Evolutionary conservation across 2,113 vertebrate species (phyloP), one percentile per base, ranked within the genome.

Genomic region (Fulica atra): DNA sequence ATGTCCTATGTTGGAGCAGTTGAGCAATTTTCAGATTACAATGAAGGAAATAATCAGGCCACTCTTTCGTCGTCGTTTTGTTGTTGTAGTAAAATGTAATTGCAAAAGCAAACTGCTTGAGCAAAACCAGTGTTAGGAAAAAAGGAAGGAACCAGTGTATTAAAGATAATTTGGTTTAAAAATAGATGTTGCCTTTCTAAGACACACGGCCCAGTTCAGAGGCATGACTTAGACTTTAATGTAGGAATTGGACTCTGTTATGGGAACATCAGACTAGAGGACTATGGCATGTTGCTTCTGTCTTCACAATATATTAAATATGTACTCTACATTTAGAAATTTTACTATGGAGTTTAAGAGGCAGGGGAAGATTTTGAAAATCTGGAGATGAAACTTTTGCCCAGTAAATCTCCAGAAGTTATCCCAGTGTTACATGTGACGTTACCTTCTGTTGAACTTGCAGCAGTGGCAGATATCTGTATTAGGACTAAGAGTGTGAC

Each of bases 121-220:
- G 92, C 59, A 89, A 86, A 96, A 82, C n/a, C 66, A 87, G 78
- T 80, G 35, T 96, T 89, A 76, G 81, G 93, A 63, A 81, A 87
- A 89, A 95, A 96, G 91, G 95, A 97, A 96, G 89, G 91, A 95
- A 86, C 36, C 53, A 42, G 90, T 85, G 68, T 76, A 92, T 95
- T 95, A 97, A 89, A 91, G 81, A 71, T 89, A 93, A 95, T 95
- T 92, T 87, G 29, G 5, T 79, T 92, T 66, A 80, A 91, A 95
- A 92, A 78, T 89, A 91, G 81, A 31, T 9, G 16, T 64, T 86
- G 72, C 35, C 51, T 88, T 82, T 94, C 36, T 78, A 48, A 86
- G 46, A 86, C 82, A 64, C 13, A 60, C 36, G 44, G 33, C 71
- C 44, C 33, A 21, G 31, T 86, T 89, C 86, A 53, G 40, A 78